These are phyloP conservation scores for Anodontia alba DNA, from an alignment of 2,888 invertebrate species.

Conservation along the genomic window DNA sequence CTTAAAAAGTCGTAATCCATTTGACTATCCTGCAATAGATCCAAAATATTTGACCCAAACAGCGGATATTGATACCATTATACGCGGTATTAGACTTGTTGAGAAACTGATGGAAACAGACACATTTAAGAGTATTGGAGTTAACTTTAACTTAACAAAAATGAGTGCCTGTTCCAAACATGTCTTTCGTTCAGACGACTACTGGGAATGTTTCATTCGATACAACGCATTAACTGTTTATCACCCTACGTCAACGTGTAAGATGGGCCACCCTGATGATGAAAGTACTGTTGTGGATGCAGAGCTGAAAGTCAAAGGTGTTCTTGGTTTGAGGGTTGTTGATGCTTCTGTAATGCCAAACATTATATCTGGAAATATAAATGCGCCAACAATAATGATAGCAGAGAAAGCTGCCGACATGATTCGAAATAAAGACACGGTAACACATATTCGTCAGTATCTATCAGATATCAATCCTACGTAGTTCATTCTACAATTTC, in stretches of 20 bases:
- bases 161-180: constrained; percentile 36
- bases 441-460: not conserved
- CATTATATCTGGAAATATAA: constrained; percentile 4
- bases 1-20: constrained; percentile 90
- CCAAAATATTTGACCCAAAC: constrained; percentile 91
- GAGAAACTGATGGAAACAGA: constrained; percentile 36
- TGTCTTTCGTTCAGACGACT: constrained; percentile 15
- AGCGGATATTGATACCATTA: constrained; percentile 86
- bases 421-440: constrained; percentile 9
- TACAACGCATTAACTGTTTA: not conserved
- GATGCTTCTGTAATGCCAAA: constrained; percentile 9
- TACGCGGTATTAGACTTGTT: not conserved
- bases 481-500: too few species aligned
- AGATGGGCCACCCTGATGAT: not conserved
- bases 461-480: not conserved
- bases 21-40: constrained; percentile 92
- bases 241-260: constrained; percentile 9
- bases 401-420: constrained; percentile 10
- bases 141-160: constrained; percentile 14
- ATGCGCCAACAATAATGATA: constrained; percentile 6
- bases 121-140: constrained; percentile 39
- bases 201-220: constrained; percentile 8
- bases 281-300: not conserved
- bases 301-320: not conserved
- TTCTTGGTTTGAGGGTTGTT: not conserved